Conservation (phyloP, 92 coral and sea anemone genomes). For the Micromussa lordhowensis region DNA sequence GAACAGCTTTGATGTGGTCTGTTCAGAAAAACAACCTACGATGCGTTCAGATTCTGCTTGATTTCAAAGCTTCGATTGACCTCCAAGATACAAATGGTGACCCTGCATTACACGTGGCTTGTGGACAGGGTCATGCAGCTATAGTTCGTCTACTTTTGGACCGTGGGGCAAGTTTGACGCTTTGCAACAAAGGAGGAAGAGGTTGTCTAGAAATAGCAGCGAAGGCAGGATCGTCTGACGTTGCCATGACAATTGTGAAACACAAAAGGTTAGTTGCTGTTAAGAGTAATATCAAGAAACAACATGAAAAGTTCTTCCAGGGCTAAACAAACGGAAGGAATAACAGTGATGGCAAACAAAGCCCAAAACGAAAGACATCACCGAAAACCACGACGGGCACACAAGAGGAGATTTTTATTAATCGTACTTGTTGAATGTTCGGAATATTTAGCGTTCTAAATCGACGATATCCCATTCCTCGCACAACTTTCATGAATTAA, state of each 20-base stretch:
- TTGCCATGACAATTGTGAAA: neutral
- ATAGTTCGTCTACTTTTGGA: slow-evolving; percentile 65
- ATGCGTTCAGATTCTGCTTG: slow-evolving; percentile 74
- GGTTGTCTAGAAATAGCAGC: slow-evolving; percentile 73
- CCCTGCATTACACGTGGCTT: slow-evolving; percentile 74
- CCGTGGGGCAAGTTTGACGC: slow-evolving; percentile 65
- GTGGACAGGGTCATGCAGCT: slow-evolving; percentile 58
- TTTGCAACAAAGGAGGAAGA: slow-evolving; percentile 47
- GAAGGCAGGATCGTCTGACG: slow-evolving; percentile 64
- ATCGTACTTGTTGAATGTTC: too few species aligned
- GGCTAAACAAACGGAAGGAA: too few species aligned
- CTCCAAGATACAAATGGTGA: slow-evolving; percentile 55
- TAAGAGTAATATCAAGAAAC: too few species aligned
- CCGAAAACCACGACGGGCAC: too few species aligned
- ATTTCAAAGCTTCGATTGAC: slow-evolving; percentile 65
- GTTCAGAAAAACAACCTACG: slow-evolving; percentile 54
- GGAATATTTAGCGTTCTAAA: too few species aligned
- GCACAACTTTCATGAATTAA: too few species aligned
- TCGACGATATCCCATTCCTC: too few species aligned
- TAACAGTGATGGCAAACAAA: too few species aligned
- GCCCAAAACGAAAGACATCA: too few species aligned
- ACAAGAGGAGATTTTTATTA: too few species aligned
- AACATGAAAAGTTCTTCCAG: too few species aligned
- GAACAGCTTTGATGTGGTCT: slow-evolving; percentile 79
- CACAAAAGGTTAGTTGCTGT: too few species aligned